Percentiles rank a stretch among this genome's conserved stretches.
Evolutionary conservation across 2,888 invertebrate genomes (phyloP).

Genomic region (Biston stratarius): DNA sequence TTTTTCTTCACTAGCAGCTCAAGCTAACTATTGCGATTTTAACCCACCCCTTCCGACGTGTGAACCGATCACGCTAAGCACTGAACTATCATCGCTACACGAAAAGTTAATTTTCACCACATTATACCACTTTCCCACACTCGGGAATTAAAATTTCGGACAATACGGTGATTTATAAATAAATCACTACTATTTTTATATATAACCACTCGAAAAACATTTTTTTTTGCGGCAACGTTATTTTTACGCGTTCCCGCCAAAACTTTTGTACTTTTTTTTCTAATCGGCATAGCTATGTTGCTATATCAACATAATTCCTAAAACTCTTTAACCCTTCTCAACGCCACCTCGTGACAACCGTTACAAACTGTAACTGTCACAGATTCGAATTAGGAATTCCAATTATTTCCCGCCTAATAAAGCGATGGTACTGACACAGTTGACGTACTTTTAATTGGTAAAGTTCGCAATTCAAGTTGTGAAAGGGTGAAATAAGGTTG

Average conservation of each 20-base stretch:
- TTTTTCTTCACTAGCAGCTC: too few relatives aligned
- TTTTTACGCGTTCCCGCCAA: neutral
- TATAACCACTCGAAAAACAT: too few relatives aligned
- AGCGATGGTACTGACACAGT: slow-evolving; percentile 52
- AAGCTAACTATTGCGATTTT: too few relatives aligned
- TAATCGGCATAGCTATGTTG: neutral
- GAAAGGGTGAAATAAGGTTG: slow-evolving; percentile 15
- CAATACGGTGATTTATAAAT: too few relatives aligned
- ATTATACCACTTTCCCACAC: too few relatives aligned
- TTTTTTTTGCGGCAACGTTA: too few relatives aligned
- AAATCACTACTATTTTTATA: too few relatives aligned
- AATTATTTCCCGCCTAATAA: slow-evolving; percentile 61
- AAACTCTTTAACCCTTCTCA: slow-evolving; percentile 39
- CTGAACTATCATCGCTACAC: too few relatives aligned
- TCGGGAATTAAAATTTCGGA: too few relatives aligned
- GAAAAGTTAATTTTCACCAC: too few relatives aligned
- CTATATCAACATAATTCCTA: slow-evolving; percentile 6
- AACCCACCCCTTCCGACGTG: too few relatives aligned
- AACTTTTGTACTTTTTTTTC: neutral
- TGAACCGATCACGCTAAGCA: too few relatives aligned
- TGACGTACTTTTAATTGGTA: slow-evolving; percentile 74
- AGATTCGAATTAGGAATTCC: slow-evolving; percentile 54
- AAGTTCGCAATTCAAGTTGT: slow-evolving; percentile 56
- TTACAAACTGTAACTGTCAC: slow-evolving; percentile 37
- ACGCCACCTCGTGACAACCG: slow-evolving; percentile 34